These are phyloP conservation scores for Octodon degus DNA, from an alignment of 2,113 vertebrate species.

Conservation along the genomic window DNA sequence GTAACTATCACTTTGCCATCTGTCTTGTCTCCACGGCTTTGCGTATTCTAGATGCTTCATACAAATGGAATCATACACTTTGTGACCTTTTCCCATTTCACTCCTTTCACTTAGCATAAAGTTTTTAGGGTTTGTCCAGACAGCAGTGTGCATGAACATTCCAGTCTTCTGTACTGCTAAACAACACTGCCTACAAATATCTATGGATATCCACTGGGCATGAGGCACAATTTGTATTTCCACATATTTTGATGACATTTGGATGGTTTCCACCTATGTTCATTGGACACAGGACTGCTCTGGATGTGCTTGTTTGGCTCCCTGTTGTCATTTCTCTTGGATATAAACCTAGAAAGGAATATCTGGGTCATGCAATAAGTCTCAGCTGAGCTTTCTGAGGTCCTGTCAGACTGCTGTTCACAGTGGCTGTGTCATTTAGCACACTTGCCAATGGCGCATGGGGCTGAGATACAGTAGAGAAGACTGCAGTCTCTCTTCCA, in stretches of 20 bases:
- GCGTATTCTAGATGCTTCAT: neutral
- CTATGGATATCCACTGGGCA: neutral
- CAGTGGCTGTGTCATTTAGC: neutral
- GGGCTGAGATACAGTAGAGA: neutral
- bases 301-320: neutral
- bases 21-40: neutral
- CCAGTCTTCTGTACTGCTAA: neutral
- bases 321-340: neutral
- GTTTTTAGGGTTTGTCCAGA: neutral
- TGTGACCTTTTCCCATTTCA: neutral
- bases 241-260: neutral
- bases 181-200: neutral
- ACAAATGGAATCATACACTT: neutral
- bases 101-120: neutral
- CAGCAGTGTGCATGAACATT: rapidly evolving
- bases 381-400: neutral
- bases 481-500: neutral
- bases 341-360: neutral
- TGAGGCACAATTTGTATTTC: neutral
- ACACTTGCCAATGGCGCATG: rapidly evolving
- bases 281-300: neutral
- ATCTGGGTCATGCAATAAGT: neutral
- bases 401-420: neutral
- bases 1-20: neutral
- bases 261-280: neutral